phyloP scores from a whole-genome alignment of 2,888 invertebrate species.

The Nomada goodeniana region DNA sequence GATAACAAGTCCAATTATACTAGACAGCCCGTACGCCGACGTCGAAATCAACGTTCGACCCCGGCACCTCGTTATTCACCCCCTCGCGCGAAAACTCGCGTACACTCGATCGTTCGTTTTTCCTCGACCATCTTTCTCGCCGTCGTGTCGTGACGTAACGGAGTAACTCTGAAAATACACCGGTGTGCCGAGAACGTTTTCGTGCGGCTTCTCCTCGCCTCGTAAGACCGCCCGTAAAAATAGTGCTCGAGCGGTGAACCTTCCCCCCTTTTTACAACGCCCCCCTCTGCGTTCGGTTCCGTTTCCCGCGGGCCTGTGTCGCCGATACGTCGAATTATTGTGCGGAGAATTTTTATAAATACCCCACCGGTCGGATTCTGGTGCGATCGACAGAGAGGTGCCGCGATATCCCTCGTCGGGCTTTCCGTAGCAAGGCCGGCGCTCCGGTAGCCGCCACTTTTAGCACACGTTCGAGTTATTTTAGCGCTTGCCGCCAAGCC shows the following conservation, averaged over 20 bases:
- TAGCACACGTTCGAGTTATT: slow-evolving; percentile 83
- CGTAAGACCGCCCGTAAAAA: slow-evolving; percentile 37
- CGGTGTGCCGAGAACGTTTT: slow-evolving; percentile 33
- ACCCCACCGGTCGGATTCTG: slow-evolving; percentile 38
- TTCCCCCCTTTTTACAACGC: neutral
- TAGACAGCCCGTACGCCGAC: too few species aligned
- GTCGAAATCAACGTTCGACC: neutral
- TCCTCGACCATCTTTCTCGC: slow-evolving; percentile 14
- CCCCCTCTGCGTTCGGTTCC: neutral
- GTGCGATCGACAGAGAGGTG: slow-evolving; percentile 46
- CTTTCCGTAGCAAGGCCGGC: slow-evolving; percentile 75
- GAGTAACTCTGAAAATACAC: slow-evolving; percentile 54
- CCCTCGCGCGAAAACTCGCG: neutral
- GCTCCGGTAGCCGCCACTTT: slow-evolving; percentile 80
- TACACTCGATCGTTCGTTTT: neutral
- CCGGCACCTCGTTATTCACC: too few species aligned
- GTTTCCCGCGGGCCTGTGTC: too few species aligned
- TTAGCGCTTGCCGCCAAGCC: slow-evolving; percentile 79
- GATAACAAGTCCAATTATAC: too few species aligned
- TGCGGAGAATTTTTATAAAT: slow-evolving; percentile 30
- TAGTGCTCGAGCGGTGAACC: slow-evolving; percentile 20
- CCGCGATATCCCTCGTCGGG: slow-evolving; percentile 57
- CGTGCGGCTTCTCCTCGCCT: slow-evolving; percentile 12
- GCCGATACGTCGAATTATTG: slow-evolving; percentile 20
- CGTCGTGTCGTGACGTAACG: slow-evolving; percentile 52